Evolutionary conservation across 2,113 vertebrate species (phyloP), one percentile per base, ranked within the genome.

Genomic region (Forbesichthys papilliferus): DNA sequence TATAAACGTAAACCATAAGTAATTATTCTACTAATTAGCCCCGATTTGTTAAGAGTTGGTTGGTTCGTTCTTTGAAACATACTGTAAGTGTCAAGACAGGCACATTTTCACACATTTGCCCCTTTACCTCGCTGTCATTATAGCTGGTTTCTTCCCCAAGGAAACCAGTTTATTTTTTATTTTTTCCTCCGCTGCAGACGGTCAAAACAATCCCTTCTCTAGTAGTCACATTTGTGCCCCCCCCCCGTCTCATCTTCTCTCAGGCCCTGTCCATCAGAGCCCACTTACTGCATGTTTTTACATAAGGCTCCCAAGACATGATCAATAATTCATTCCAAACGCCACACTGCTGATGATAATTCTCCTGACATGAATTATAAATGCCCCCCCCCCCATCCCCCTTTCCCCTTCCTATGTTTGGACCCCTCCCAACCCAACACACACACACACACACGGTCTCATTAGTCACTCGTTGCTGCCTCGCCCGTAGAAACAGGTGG

Each of bases 281-380:
- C 65, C 56, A 60, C 74, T 36, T 11, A 72, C 80, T 83, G 79
- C 81, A 86, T 75, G 71, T 86, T 91, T 90, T 90, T 86, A 90
- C 89, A 88, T 85, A 85, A 88, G 87, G 81, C 88, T 89, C 87
- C 86, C 78, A 57, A 87, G 86, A 87, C 66, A 16, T 33, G 60
- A 92, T 93, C 84, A 91, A 93, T 93, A 92, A 93, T 93, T 93
- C 86, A 93, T 92, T 72, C 77, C 81, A 88, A 90, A 90, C 80
- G 83, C 85, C 88, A 89, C 84, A 73, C 84, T 66, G 80, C 86
- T 91, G 85, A 92, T 92, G 88, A 90, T 93, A 91, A 92, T 92
- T 90, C 88, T 85, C 80, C 75, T 71, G 79, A 68, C 80, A 91
- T 93, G 86, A 93, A 93, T 93, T 91, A 91, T 93, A 90, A 87